Conservation (phyloP, 2,113 vertebrate genomes). For the Neotragus pygmaeus region DNA sequence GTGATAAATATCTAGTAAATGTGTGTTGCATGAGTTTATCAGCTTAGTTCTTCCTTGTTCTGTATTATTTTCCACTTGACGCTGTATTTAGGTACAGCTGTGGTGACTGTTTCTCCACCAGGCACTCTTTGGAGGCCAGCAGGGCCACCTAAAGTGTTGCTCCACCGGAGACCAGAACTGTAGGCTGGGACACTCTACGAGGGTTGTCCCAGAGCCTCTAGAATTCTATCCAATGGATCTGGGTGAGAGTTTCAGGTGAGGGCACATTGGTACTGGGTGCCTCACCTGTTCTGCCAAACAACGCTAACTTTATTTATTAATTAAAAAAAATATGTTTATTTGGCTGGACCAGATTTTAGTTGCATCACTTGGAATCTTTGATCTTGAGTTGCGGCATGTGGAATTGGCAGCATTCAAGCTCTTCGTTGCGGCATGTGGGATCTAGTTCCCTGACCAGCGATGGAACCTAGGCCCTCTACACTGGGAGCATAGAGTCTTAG, state of each 20-base stretch:
- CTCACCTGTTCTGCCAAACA: not conserved
- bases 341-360: not conserved
- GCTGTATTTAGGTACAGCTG: not conserved
- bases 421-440: not conserved
- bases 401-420: not conserved
- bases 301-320: not conserved
- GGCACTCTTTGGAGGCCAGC: not conserved
- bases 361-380: not conserved
- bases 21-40: not conserved
- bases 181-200: not conserved
- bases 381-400: accelerated
- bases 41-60: not conserved
- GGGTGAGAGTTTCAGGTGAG: not conserved
- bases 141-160: not conserved
- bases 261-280: not conserved
- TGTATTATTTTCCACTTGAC: not conserved
- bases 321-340: not conserved
- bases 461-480: not conserved
- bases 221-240: not conserved
- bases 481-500: not conserved
- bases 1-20: conserved; percentile 16
- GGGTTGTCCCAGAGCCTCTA: not conserved
- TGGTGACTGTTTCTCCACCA: not conserved
- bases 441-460: not conserved
- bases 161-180: not conserved